Evolutionary conservation across 2,113 vertebrate species (phyloP), one percentile per base, ranked within the genome.

Genomic region (Vidua macroura): DNA sequence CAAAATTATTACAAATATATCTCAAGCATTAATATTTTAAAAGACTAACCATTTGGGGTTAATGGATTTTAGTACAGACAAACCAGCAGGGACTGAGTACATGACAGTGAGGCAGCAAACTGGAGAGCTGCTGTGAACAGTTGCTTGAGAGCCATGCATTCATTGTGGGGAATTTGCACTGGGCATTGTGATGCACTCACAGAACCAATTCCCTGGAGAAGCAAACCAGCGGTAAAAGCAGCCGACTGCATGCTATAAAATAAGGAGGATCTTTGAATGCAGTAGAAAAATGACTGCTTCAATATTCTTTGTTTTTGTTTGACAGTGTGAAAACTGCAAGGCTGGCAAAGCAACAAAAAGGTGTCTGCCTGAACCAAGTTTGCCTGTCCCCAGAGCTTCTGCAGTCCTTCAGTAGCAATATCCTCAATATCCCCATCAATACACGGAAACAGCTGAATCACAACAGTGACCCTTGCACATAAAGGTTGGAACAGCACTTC

Each of bases 61-160:
- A 96, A 88, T 91, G 80, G 84, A 1, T 2, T 96, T 95, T 86
- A 96, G 76, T 76, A 70, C 64, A 84, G 64, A 86, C 73, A 90
- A 83, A 86, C 60, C 90, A 96, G 73, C 35, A 93, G 80, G 60
- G 73, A 93, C 63, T 51, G 77, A 89, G 85, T 35, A 53, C 55
- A 59, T 2, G 20, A 52, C 46, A 78, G 62, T 62, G 51, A 74
- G 72, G 83, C 63, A 93, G 90, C 85, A 94, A 94, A 83, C 68
- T 23, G 41, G 48, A 88, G 52, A 81, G 78, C 30, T 62, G 56
- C 68, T 52, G 59, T 8, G 85, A 96, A 75, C 22, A 8, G 28
- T 53, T 43, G 83, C n/a, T 86, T 10, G 12, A 58, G 17, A n/a
- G 85, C 75, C 4, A 20, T 39, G 60, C 68, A 39, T 68, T 86